Conservation (phyloP, 2,888 invertebrate genomes). For the Zaprionus lineosus region DNA sequence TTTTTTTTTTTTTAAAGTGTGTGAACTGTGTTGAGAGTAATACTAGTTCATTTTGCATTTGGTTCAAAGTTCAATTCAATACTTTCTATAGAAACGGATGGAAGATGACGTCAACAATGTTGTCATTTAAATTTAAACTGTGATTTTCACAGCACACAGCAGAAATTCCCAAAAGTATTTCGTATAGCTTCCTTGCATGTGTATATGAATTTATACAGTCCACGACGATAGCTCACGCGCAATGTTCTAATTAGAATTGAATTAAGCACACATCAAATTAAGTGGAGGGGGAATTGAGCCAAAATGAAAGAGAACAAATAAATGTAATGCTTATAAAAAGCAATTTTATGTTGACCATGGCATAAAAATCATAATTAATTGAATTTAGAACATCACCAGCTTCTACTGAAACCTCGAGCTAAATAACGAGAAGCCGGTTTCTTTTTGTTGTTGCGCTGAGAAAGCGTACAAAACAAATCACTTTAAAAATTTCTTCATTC, state of each 20-base stretch:
- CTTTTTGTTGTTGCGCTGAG: slow-evolving; percentile 34
- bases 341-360: slow-evolving; percentile 43
- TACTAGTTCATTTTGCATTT: background rate
- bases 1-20: background rate
- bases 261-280: slow-evolving; percentile 50
- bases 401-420: slow-evolving; percentile 36
- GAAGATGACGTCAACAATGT: slow-evolving; percentile 51
- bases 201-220: background rate
- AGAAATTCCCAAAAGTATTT: slow-evolving; percentile 14
- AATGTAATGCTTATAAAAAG: slow-evolving; percentile 22
- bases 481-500: slow-evolving; percentile 42
- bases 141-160: slow-evolving; percentile 42
- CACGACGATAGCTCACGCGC: slow-evolving; percentile 22
- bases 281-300: slow-evolving; percentile 14
- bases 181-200: background rate
- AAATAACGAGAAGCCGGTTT: slow-evolving; percentile 53
- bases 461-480: slow-evolving; percentile 41
- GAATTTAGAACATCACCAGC: slow-evolving; percentile 72
- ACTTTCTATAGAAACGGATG: slow-evolving; percentile 9
- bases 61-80: slow-evolving; percentile 10
- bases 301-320: slow-evolving; percentile 29
- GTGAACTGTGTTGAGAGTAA: background rate
- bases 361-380: slow-evolving; percentile 65
- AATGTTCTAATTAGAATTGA: slow-evolving; percentile 71
- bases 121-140: slow-evolving; percentile 29